Evolutionary conservation across 2,113 vertebrate species (phyloP), one percentile per base, ranked within the genome.

Genomic region (Eretmochelys imbricata): DNA sequence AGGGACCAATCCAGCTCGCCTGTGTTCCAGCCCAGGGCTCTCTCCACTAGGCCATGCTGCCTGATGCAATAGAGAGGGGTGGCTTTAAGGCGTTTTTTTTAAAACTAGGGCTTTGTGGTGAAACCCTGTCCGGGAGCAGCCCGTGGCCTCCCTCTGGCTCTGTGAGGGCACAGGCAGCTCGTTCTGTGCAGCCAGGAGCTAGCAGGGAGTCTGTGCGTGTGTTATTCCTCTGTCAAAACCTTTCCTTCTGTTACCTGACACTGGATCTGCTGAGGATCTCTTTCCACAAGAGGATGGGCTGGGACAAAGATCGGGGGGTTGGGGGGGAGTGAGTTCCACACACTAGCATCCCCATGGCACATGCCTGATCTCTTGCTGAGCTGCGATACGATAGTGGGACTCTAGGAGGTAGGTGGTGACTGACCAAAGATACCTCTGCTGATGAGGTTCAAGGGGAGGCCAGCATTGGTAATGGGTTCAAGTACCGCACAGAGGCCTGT

Each of bases 121-220:
- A 75, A 91, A 85, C 53, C n/a, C 51, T 3, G 0, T 25, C 19
- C 5, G 5, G 46, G 75, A 25, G 22, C 42, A 24, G 10, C 42
- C 75, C 2, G 7, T 69, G 19, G n/a, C 9, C 35, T 69, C 65
- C 35, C 17, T 38, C 17, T 20, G 65, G 16, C 35, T n/a, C 65
- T n/a, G 65, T 20, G 0, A 0, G 7, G 6, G 11, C 38, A 3
- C 72, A 57, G 35, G 14, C 25, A 62, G 57, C 57, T 65, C 0
- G 93, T 88, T 80, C 24, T 35, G 54, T 2, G 0, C 3, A 5
- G 4, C 13, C 22, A 55, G 7, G 83, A 88, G 50, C 54, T 57
- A 22, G 3, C 13, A 9, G 20, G 20, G 69, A 29, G 6, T 20
- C 31, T 27, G 17, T 53, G 20, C 0, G 2, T 13, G 8, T 8